These are phyloP conservation scores for Hippoglossus stenolepis DNA, from an alignment of 2,113 vertebrate species.

Conservation along the genomic window DNA sequence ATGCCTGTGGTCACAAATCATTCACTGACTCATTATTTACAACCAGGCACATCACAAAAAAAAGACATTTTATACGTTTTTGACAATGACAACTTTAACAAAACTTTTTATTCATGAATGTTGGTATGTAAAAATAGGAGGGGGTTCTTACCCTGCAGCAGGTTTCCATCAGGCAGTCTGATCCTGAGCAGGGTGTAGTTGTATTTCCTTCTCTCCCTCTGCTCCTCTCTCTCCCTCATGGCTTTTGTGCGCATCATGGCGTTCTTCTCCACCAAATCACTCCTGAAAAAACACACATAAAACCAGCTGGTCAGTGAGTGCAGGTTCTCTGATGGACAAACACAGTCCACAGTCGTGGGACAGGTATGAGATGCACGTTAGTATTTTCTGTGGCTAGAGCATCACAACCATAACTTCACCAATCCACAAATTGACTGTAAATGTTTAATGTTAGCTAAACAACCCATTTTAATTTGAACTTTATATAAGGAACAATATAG, in stretches of 20 bases:
- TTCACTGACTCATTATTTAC: neutral
- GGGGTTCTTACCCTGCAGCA: conserved; percentile 87
- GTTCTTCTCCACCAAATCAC: conserved; percentile 88
- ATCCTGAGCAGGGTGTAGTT: conserved; percentile 91
- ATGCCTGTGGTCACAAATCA: conserved; percentile 81
- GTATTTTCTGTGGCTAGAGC: too few species aligned
- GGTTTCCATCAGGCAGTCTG: conserved; percentile 88
- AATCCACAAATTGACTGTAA: too few species aligned
- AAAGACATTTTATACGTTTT: neutral
- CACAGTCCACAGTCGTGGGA: neutral
- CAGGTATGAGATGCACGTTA: too few species aligned
- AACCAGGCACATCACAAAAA: neutral
- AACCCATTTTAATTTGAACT: neutral
- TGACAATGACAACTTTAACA: neutral
- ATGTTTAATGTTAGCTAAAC: too few species aligned
- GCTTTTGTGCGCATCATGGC: conserved; percentile 91
- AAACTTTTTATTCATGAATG: neutral
- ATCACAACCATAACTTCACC: too few species aligned
- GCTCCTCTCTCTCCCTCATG: conserved; percentile 94
- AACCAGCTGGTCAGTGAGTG: neutral
- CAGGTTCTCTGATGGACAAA: conserved; percentile 1
- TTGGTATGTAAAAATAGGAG: neutral
- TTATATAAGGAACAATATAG: neutral
- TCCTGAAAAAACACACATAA: conserved; percentile 74
- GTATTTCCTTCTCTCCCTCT: conserved; percentile 90